A percentile compares a stretch with the other conserved stretches of the same genome.
phyloP scores from a whole-genome alignment of 2,113 vertebrate species.

The Leptobrachium ailaonicum region DNA sequence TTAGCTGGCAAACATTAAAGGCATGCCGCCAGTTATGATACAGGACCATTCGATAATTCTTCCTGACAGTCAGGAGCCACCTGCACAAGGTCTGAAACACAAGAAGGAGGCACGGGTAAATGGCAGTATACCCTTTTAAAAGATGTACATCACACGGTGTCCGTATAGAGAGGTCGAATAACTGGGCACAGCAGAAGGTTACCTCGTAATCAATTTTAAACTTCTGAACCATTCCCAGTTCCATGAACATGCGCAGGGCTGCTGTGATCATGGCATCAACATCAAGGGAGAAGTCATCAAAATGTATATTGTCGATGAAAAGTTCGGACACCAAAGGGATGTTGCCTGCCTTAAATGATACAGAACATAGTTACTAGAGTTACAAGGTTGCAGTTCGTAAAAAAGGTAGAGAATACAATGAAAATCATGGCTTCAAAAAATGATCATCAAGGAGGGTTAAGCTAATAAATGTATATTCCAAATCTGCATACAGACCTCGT shows the following conservation, averaged over 20 bases:
- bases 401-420: no score
- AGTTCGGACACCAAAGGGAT: conserved; percentile 94
- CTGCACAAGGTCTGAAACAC: conserved; percentile 88
- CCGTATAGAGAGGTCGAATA: background rate
- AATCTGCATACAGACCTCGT: no score
- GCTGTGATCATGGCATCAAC: conserved; percentile 96
- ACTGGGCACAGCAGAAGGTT: conserved; percentile 56
- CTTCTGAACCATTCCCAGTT: conserved; percentile 97
- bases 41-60: conserved; percentile 97
- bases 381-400: no score
- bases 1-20: conserved; percentile 98
- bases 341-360: conserved; percentile 83
- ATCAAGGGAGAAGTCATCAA: conserved; percentile 97
- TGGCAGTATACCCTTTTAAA: conserved; percentile 15
- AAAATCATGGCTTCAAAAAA: no score
- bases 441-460: no score
- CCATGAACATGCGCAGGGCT: conserved; percentile 96
- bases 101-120: conserved; percentile 17
- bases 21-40: conserved; percentile 99
- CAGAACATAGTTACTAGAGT: conserved; percentile 47
- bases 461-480: no score
- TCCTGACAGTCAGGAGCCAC: conserved; percentile 96
- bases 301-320: conserved; percentile 91
- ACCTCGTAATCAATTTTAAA: conserved; percentile 99
- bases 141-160: background rate